Evolutionary conservation across 1,140 invertebrate genomes (phyloP), one percentile per base, ranked within the genome.

Genomic region (Phocides pigmalion): DNA sequence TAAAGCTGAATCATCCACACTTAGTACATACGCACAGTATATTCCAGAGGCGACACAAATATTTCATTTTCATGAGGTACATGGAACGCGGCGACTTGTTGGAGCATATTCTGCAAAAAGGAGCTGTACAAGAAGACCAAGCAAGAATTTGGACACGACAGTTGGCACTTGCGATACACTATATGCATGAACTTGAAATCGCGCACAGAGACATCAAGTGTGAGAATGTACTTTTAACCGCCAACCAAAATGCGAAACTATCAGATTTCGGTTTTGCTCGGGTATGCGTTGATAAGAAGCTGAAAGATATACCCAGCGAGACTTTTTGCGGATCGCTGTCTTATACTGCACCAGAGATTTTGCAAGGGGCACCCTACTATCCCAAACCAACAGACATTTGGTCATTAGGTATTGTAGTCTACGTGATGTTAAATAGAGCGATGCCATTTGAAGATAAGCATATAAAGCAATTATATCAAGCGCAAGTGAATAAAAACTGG

Each of bases 361-460:
- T 96, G 0, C 90, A 93, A 16, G 94, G 93, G 1, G 75, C 84
- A 1, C 94, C 95, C 0, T 96, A 96, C 71, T 93, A 93, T 64
- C 93, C 93, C 0, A 94, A 94, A 79, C 92, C 93, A 0, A 93
- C 94, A 0, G 95, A 96, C 68, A 75, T 96, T 12, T 96, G 95
- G 95, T 95, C 95, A 0, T 69, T 95, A 0, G 95, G 95, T 5
- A 92, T 96, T 0, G 93, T 96, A 2, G 76, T 96, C 0, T 96
- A 93, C 72, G 94, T 95, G 11, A 95, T 96, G 92, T 79, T 97
- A 1, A 96, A 96, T 70, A 94, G 95, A 80, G 93, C 93, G 0
- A 96, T 97, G 95, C 97, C 97, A 0, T 98, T 97, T 76, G 95
- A 97, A 81, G 96, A 96, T 61, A 93, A 92, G 17, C 95, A 96